These are phyloP conservation scores for Scomber scombrus DNA, from an alignment of 2,113 vertebrate genomes.

Conservation along the genomic window DNA sequence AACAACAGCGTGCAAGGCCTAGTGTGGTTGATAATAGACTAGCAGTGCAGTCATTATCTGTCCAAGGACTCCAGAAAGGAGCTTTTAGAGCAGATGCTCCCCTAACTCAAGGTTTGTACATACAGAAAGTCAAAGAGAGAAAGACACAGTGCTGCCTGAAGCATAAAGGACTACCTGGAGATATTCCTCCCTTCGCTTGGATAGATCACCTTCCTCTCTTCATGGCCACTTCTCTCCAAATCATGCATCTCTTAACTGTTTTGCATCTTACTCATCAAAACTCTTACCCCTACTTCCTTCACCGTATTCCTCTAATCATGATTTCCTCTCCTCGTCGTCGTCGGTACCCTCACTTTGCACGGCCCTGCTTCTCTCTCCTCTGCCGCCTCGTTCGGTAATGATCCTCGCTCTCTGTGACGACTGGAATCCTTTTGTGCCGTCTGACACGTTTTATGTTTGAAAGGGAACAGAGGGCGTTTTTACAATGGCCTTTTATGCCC, in stretches of 20 bases:
- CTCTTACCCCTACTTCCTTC: conserved; percentile 11
- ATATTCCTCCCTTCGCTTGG: not conserved
- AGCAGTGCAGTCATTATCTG: conserved; percentile 65
- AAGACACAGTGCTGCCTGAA: conserved; percentile 26
- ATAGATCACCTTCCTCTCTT: conserved; percentile 12
- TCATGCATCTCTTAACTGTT: not conserved
- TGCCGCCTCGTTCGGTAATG: conserved; percentile 72
- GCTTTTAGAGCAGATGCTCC: conserved; percentile 69
- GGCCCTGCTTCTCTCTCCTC: conserved; percentile 39
- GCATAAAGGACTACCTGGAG: conserved; percentile 37
- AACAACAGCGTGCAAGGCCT: conserved; percentile 59
- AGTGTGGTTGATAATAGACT: conserved; percentile 65
- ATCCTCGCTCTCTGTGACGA: conserved; percentile 72
- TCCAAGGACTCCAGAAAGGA: conserved; percentile 69
- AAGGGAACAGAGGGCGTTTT: conserved; percentile 81
- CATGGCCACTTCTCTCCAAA: conserved; percentile 23
- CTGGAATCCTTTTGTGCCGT: conserved; percentile 80
- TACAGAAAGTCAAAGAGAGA: conserved; percentile 47
- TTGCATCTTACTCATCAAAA: conserved; percentile 37
- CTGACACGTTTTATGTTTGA: conserved; percentile 83
- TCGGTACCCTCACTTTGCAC: conserved; percentile 48
- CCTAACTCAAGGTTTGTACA: conserved; percentile 64
- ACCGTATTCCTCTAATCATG: conserved; percentile 59
- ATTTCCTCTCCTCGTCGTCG: conserved; percentile 53
- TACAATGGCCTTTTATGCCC: conserved; percentile 84